Conservation (phyloP, 2,113 vertebrate genomes). For the Pituophis catenifer region DNA sequence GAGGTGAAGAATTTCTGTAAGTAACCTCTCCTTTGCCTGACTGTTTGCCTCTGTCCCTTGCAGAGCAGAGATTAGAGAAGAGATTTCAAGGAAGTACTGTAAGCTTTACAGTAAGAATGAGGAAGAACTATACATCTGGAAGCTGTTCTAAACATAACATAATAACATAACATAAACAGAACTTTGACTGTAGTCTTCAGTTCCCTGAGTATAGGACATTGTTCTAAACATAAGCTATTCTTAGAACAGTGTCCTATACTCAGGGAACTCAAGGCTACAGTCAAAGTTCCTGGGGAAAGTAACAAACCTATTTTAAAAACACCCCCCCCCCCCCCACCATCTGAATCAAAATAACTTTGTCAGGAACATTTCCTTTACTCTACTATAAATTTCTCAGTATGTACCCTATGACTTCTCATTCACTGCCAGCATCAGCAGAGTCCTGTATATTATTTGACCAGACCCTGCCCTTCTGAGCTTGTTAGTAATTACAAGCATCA, state of each 20-base stretch:
- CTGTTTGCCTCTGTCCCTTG: neutral
- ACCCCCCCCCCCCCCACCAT: neutral
- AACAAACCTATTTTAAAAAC: neutral
- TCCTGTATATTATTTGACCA: neutral
- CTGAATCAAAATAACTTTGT: neutral
- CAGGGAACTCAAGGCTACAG: neutral
- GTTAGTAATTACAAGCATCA: neutral
- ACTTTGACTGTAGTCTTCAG: too few relatives aligned
- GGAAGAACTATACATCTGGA: neutral
- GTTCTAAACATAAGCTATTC: too few relatives aligned
- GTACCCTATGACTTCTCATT: neutral
- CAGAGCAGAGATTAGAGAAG: neutral
- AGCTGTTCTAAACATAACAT: neutral
- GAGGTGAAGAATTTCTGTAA: neutral
- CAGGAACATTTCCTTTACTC: neutral
- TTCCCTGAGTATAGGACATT: too few relatives aligned
- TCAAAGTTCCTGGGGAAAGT: neutral
- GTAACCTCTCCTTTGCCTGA: neutral
- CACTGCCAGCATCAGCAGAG: neutral
- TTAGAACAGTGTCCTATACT: neutral
- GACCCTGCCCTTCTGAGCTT: neutral
- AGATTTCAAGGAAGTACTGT: neutral
- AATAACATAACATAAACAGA: too few relatives aligned
- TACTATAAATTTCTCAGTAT: neutral
- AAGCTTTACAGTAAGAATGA: neutral